phyloP scores from a whole-genome alignment of 2,888 invertebrate species.

The Hylaea fasciaria region DNA sequence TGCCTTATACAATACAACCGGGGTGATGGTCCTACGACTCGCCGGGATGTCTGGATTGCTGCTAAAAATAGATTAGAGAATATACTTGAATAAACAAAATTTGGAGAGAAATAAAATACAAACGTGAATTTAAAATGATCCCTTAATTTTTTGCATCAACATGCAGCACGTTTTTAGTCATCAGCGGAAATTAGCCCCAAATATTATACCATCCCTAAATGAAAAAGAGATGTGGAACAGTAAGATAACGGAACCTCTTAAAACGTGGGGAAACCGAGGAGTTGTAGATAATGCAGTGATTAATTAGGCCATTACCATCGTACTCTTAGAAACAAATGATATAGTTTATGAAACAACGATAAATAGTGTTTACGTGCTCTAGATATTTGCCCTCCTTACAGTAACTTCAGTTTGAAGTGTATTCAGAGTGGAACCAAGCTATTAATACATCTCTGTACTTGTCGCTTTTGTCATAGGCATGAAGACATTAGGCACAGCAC shows the following conservation, averaged over 20 bases:
- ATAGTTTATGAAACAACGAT: conserved; percentile 34
- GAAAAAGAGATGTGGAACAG: not conserved
- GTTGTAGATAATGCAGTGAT: conserved; percentile 4
- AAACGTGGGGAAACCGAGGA: not conserved
- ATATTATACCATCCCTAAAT: no score
- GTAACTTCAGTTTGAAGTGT: conserved; percentile 33
- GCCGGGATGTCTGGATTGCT: conserved; percentile 11
- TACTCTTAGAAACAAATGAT: conserved; percentile 32
- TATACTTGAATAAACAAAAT: no score
- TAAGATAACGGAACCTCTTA: not conserved
- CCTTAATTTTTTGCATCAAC: no score
- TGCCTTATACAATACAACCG: conserved; percentile 52
- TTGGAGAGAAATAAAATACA: no score
- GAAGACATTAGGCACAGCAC: not conserved
- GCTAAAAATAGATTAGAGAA: conserved; percentile 12
- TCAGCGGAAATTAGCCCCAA: no score
- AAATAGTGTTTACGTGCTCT: conserved; percentile 49
- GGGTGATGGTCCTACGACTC: conserved; percentile 13
- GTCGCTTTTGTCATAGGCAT: not conserved
- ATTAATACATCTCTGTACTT: conserved; percentile 8
- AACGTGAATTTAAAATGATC: no score
- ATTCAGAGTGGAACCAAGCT: conserved; percentile 38
- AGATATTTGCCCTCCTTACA: conserved; percentile 40
- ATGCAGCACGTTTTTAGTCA: no score
- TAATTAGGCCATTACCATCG: conserved; percentile 19